These are phyloP conservation scores for Cantharis rustica DNA, from an alignment of 2,888 invertebrate species.

Conservation along the genomic window DNA sequence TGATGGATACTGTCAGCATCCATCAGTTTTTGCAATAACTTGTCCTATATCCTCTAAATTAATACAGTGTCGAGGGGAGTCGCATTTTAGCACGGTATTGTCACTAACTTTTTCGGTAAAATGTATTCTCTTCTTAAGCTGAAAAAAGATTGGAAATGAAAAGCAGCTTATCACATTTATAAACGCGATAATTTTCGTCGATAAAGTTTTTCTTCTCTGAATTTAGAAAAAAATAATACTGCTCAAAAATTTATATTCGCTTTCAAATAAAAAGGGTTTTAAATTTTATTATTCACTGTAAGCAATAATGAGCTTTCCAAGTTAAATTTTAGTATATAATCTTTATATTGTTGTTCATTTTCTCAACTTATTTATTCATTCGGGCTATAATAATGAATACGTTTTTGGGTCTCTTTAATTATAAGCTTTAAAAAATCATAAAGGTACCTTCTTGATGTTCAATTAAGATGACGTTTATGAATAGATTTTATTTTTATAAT, in stretches of 20 bases:
- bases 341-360: neutral
- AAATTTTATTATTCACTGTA: neutral
- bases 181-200: neutral
- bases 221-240: neutral
- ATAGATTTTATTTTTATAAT: neutral
- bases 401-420: neutral
- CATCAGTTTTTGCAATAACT: neutral
- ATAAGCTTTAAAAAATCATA: neutral
- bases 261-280: neutral
- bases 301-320: neutral
- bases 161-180: neutral
- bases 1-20: neutral
- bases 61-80: neutral
- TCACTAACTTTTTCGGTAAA: neutral
- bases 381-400: neutral
- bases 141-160: neutral
- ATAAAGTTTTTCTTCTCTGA: neutral
- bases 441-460: neutral
- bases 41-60: neutral
- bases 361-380: neutral
- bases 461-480: neutral
- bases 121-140: neutral
- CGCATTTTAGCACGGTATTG: neutral
- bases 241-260: neutral
- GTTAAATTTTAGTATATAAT: neutral